These are phyloP conservation scores for Samia ricini DNA, from an alignment of 1,140 invertebrate species.

Conservation along the genomic window DNA sequence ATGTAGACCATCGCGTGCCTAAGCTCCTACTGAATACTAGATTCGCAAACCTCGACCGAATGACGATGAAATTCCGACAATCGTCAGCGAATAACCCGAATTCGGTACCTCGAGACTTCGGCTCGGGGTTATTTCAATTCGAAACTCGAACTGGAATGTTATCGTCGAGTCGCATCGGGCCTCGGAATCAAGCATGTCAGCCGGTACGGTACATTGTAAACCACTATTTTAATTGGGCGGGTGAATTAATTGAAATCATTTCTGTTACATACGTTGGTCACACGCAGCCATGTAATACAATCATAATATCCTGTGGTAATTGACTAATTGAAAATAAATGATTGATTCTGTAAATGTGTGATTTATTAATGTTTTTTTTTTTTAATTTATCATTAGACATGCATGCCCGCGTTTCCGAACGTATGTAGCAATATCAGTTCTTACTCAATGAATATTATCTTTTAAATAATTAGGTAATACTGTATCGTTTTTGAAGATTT, in stretches of 20 bases:
- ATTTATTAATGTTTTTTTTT: conserved; percentile 17
- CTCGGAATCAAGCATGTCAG: conserved; percentile 59
- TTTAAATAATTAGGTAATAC: no score
- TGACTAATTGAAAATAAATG: conserved; percentile 55
- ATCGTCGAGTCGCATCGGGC: conserved; percentile 62
- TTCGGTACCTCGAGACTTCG: conserved; percentile 29
- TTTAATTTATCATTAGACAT: conserved; percentile 33
- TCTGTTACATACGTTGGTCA: conserved; percentile 32
- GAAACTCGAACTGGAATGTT: conserved; percentile 67
- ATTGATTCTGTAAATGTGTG: conserved; percentile 34
- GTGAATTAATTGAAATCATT: conserved; percentile 44
- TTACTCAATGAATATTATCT: no score
- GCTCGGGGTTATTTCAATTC: conserved; percentile 68
- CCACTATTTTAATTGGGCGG: conserved; percentile 57
- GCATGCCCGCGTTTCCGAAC: no score
- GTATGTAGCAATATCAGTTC: no score
- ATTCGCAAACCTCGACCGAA: conserved; percentile 52
- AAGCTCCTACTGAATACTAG: conserved; percentile 38
- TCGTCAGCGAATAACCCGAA: conserved; percentile 55
- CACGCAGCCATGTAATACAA: conserved; percentile 26
- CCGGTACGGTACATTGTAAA: conserved; percentile 54
- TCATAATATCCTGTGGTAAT: conserved; percentile 45
- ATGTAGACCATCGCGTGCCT: conserved; percentile 59
- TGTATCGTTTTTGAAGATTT: no score
- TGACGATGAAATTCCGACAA: conserved; percentile 63